phyloP scores from a whole-genome alignment of 2,888 invertebrate species.

The Pristionchus entomophagus region DNA sequence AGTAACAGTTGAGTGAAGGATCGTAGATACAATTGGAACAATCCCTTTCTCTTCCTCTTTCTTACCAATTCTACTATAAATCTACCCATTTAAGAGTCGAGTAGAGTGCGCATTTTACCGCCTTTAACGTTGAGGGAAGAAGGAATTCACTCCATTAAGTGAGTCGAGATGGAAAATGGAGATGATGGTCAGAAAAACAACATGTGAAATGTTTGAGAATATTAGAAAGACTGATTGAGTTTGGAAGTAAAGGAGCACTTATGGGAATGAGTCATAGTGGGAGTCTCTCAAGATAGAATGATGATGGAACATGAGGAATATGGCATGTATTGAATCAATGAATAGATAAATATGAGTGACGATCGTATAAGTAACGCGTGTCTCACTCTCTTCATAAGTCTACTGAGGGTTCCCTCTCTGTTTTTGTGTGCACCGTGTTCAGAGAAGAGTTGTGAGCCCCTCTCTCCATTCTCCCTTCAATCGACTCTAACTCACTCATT shows the following conservation, averaged over 20 bases:
- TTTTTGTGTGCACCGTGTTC: not conserved
- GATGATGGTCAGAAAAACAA: conserved; percentile 27
- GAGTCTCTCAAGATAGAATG: not conserved
- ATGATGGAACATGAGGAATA: conserved; percentile 11
- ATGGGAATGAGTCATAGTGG: not conserved
- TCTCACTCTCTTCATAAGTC: not conserved
- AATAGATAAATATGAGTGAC: not conserved
- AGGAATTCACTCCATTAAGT: conserved; percentile 27
- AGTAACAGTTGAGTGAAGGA: not conserved
- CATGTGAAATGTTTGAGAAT: not conserved
- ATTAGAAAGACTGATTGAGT: not conserved
- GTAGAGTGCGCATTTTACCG: not conserved
- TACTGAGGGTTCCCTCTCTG: not conserved
- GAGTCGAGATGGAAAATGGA: conserved; percentile 7
- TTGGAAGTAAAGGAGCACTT: not conserved
- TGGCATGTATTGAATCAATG: conserved; percentile 14
- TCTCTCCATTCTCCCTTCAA: not conserved
- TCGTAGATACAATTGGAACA: not conserved
- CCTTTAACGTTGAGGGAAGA: conserved; percentile 13
- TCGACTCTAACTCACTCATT: no score
- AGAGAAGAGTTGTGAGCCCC: not conserved
- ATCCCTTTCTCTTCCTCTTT: not conserved
- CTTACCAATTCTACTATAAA: not conserved
- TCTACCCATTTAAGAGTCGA: conserved; percentile 1
- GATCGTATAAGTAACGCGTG: not conserved